Evolutionary conservation across 2,888 invertebrate genomes (phyloP), one percentile per base, ranked within the genome.

Genomic region (Heteromurus nitidus): DNA sequence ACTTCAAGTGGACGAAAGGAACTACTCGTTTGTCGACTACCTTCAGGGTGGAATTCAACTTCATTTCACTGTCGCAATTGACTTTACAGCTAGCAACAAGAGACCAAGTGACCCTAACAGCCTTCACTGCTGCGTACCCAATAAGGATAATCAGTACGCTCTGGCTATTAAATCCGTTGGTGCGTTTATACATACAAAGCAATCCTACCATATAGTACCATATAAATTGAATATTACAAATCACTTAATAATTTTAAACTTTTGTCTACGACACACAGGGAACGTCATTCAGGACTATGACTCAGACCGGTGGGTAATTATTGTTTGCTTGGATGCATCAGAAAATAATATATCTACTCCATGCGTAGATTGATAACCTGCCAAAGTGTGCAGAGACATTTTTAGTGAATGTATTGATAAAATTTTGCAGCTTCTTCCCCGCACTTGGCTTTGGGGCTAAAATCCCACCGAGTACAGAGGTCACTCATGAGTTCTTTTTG

Each of bases 111-210:
- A 87, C 65, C 87, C 88, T 1, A 84, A 81, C 47, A 88, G 88
- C 30, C 88, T 91, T 24, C 91, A 91, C 85, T 89, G 88, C 84
- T 87, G 89, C 62, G 88, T 89, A 75, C 89, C 89, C 1, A 88
- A 89, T 84, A 85, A 88, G 80, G 89, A 89, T 26, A 91, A 91
- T 88, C 90, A 91, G 85, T 91, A 91, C 86, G 89, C 89, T 28
- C 86, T 89, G 53, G 91, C 91, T 3, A 88, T 91, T 58, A 88
- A 88, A 80, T 88, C 90, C 3, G 90, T 91, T 11, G 90, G 90
- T 47, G 89, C 89, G 82, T 89, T 28, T 7, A 22, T 28, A 28
- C n/a, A 11, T 11, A 50, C 11, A n/a, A n/a, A n/a, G n/a, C n/a
- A n/a, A n/a, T n/a, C n/a, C n/a, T n/a, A n/a, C n/a, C n/a, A n/a